phyloP scores from a whole-genome alignment of 2,888 invertebrate species.

The Neoitamus cyanurus region DNA sequence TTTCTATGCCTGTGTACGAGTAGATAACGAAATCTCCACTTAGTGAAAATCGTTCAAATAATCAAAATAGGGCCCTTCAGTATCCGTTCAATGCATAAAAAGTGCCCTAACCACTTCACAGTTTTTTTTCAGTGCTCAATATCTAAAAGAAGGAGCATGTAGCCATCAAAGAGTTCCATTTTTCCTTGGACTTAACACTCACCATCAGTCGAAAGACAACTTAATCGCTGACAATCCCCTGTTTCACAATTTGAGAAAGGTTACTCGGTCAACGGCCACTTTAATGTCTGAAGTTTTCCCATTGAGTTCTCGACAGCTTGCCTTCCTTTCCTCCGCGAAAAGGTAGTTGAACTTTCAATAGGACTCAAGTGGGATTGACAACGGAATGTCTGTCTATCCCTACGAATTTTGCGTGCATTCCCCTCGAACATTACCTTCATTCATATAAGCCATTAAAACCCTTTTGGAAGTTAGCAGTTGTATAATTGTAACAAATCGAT shows the following conservation, averaged over 20 bases:
- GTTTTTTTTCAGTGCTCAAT: background rate
- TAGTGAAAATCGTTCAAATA: too few species aligned
- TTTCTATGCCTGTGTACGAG: too few species aligned
- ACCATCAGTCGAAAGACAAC: background rate
- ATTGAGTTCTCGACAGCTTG: slow-evolving; percentile 7
- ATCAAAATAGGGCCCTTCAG: too few species aligned
- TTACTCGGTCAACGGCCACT: slow-evolving; percentile 55
- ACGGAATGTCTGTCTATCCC: background rate
- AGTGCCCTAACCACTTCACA: too few species aligned
- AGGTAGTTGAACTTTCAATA: slow-evolving; percentile 39
- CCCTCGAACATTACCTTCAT: background rate
- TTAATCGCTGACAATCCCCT: background rate
- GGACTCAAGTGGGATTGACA: background rate
- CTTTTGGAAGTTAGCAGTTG: background rate
- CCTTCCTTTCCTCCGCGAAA: background rate
- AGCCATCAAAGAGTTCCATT: background rate
- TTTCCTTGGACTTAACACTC: slow-evolving; percentile 33
- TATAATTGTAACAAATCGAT: background rate
- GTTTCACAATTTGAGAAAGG: slow-evolving; percentile 46
- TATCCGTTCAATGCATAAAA: too few species aligned
- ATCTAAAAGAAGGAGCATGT: background rate
- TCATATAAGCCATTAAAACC: background rate
- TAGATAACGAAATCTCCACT: too few species aligned
- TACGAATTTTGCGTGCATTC: background rate
- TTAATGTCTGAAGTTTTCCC: slow-evolving; percentile 48